Percentiles rank a stretch among this genome's conserved stretches.
Conservation (phyloP, 2,888 invertebrate species). For the Drosophila ezoana region DNA sequence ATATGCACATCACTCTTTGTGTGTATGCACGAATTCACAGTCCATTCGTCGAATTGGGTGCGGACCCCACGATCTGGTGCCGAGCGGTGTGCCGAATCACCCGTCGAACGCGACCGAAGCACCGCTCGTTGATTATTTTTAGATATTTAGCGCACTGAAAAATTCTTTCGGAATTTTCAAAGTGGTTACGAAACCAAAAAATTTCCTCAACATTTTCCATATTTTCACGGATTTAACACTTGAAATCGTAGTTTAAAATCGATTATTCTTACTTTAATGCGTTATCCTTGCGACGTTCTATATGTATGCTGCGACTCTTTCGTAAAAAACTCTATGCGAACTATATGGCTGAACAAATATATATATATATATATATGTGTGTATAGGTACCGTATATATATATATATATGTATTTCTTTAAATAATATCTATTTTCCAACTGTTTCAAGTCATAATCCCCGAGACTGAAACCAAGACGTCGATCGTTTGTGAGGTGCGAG, state of each 20-base stretch:
- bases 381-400: constrained; percentile 65
- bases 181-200: constrained; percentile 82
- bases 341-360: constrained; percentile 64
- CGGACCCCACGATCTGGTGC: constrained; percentile 68
- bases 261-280: constrained; percentile 65
- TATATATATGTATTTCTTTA: constrained; percentile 72
- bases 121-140: constrained; percentile 78
- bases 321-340: constrained; percentile 72
- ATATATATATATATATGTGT: constrained; percentile 65
- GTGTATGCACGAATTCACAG: constrained; percentile 73
- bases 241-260: constrained; percentile 9
- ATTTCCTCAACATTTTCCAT: constrained; percentile 57
- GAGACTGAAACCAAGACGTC: constrained; percentile 91
- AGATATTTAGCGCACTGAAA: constrained; percentile 84
- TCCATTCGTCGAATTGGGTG: constrained; percentile 76
- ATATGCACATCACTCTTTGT: constrained; percentile 51
- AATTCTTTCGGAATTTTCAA: constrained; percentile 73
- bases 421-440: constrained; percentile 82
- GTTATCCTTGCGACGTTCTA: constrained; percentile 77
- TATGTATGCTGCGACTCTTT: constrained; percentile 58
- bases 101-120: constrained; percentile 58
- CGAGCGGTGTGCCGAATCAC: constrained; percentile 49
- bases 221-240: constrained; percentile 46
- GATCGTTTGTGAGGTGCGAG: constrained; percentile 96
- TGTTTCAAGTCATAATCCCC: constrained; percentile 86